Conservation (phyloP, 2,797 vertebrate species). For the Propithecus perrieri region DNA sequence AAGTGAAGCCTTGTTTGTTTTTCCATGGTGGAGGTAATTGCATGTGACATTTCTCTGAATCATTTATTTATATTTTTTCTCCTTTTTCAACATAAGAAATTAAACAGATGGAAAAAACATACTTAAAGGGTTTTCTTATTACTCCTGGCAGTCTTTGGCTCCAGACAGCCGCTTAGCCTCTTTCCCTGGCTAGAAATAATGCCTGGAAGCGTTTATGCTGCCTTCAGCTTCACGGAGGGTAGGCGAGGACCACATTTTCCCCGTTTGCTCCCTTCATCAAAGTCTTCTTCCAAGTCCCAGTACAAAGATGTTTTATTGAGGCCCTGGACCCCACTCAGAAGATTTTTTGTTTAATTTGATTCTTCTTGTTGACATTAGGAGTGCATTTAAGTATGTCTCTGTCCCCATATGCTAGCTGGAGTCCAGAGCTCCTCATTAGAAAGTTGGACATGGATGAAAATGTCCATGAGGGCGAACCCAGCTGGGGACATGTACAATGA, state of each 20-base stretch:
- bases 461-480: conserved; percentile 40
- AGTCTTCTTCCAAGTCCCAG: conserved; percentile 70
- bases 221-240: conserved; percentile 18
- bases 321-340: conserved; percentile 75
- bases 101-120: conserved; percentile 74
- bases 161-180: conserved; percentile 35
- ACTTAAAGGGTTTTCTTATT: conserved; percentile 69
- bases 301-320: conserved; percentile 79
- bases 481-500: background rate
- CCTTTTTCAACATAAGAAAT: conserved; percentile 70
- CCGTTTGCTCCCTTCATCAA: conserved; percentile 61
- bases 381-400: conserved; percentile 74
- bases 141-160: conserved; percentile 62
- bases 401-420: background rate
- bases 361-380: conserved; percentile 72
- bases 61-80: conserved; percentile 67
- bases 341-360: conserved; percentile 71
- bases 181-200: conserved; percentile 64
- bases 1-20: conserved; percentile 60
- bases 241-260: conserved; percentile 72
- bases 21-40: conserved; percentile 60
- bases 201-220: conserved; percentile 73
- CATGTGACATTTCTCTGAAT: conserved; percentile 68
- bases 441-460: conserved; percentile 21
- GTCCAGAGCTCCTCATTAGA: conserved; percentile 33